These are phyloP conservation scores for Ametastegia equiseti DNA, from an alignment of 2,888 invertebrate species.

Conservation along the genomic window DNA sequence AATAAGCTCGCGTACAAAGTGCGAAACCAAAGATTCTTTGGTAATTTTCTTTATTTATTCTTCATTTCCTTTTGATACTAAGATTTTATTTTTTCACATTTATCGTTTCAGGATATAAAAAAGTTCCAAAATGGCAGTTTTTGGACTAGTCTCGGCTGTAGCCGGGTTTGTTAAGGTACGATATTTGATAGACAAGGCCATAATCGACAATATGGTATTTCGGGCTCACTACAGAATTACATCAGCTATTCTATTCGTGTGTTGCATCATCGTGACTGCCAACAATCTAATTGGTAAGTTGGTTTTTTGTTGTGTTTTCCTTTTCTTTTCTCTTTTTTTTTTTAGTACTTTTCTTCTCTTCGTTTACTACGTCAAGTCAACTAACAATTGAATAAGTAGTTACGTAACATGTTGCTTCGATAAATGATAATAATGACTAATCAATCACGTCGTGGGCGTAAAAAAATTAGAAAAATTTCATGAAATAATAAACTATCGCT, in stretches of 20 bases:
- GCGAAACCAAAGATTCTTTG: background rate
- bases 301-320: background rate
- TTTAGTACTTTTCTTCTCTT: background rate
- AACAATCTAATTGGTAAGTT: slow-evolving; percentile 93
- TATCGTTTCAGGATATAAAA: slow-evolving; percentile 18
- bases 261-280: slow-evolving; percentile 92
- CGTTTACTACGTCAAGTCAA: no score
- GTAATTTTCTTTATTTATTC: background rate
- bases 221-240: slow-evolving; percentile 93
- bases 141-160: slow-evolving; percentile 91
- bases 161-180: slow-evolving; percentile 95
- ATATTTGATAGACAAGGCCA: slow-evolving; percentile 91
- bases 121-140: slow-evolving; percentile 83
- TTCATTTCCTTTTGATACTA: no score
- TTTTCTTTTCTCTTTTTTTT: background rate
- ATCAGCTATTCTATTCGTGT: slow-evolving; percentile 89
- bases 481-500: background rate
- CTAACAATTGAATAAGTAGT: no score
- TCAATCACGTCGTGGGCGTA: no score
- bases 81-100: no score
- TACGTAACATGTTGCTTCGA: no score
- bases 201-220: slow-evolving; percentile 94
- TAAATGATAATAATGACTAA: no score
- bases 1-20: background rate
- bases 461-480: no score